Evolutionary conservation across 1,140 invertebrate genomes (phyloP), one percentile per base, ranked within the genome.

Genomic region (Drosophila nebulosa): DNA sequence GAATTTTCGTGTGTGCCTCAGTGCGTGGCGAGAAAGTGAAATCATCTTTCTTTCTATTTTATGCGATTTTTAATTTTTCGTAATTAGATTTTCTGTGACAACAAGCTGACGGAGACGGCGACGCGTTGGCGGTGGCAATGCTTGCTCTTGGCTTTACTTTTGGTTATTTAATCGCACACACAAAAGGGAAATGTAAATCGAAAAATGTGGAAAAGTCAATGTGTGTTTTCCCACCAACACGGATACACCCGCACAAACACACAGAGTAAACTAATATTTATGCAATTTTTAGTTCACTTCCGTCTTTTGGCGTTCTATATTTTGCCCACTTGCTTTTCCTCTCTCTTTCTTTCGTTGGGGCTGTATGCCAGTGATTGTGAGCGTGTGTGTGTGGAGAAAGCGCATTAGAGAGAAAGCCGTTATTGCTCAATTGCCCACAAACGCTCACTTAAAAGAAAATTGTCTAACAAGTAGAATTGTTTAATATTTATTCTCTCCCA

Each of bases 21-120:
- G 78, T 88, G 81, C 83, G 81, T 85, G 56, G 63, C 81, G 83
- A 81, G 70, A 85, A 85, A 85, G 81, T 86, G 81, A 80, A 81
- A 85, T 81, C 81, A 85, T 85, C 77, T 79, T 74, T 64, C 61
- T n/a, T 21, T 39, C 21, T 60, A 65, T 64, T 80, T 79, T 18
- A 42, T 46, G 39, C 21, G 16, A 46, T 46, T 46, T 46, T 21
- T 46, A 46, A 21, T 46, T 46, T 46, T 10, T 10, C 16, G 64
- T 65, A 72, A 39, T 58, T n/a, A 35, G 65, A 69, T 57, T 52
- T 57, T 60, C 35, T 55, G 58, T 58, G 61, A 71, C 53, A 78
- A 78, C 26, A 30, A 21, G 22, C 6, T 16, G 14, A 60, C n/a
- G 59, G 55, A 27, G 36, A 18, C 18, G 46, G 53, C 36, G 66